Evolutionary conservation across 2,113 vertebrate species (phyloP), one percentile per base, ranked within the genome.

Genomic region (Pholis gunnellus): DNA sequence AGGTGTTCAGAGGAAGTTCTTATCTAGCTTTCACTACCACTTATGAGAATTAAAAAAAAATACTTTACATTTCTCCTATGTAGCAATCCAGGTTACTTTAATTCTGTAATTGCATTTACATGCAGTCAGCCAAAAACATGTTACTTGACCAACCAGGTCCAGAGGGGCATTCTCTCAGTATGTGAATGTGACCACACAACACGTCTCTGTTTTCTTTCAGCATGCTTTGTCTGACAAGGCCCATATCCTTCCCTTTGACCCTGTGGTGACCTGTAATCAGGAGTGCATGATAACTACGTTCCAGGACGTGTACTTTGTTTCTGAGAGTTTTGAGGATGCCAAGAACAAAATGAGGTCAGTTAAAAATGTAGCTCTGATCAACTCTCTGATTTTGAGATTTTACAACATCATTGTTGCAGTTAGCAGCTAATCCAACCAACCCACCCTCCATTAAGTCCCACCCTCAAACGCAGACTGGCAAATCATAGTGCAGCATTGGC

Each of bases 181-280:
- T 72, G 17, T 60, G 25, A 46, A 74, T 63, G n/a, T 52, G 14
- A 56, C n/a, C 38, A 31, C 27, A 34, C 9, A 44, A 29, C 31
- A 15, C 34, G 40, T 78, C 42, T 71, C 29, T 63, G 27, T 71
- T 18, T 38, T 71, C 57, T 29, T 2, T 71, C 10, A 79, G 76
- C 66, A 71, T 31, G 76, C 76, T 71, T n/a, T 79, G 67, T 79
- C 76, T 52, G 44, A 44, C 31, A 71, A 71, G n/a, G 31, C 57
- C n/a, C 10, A 40, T 2, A 63, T 97, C 64, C 95, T 96, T 83
- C 92, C 95, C 50, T 97, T 97, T 88, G 96, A 97, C 78, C 97
- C 97, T 42, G 93, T 91, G 77, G 87, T 95, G 76, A 96, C 96
- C 81, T 68, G 44, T 40, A 71, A 52, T 3, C 76, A 79, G 44